These are phyloP conservation scores for Palythoa heliodiscus DNA, from an alignment of 92 coral and sea anemone genomes.

Conservation along the genomic window DNA sequence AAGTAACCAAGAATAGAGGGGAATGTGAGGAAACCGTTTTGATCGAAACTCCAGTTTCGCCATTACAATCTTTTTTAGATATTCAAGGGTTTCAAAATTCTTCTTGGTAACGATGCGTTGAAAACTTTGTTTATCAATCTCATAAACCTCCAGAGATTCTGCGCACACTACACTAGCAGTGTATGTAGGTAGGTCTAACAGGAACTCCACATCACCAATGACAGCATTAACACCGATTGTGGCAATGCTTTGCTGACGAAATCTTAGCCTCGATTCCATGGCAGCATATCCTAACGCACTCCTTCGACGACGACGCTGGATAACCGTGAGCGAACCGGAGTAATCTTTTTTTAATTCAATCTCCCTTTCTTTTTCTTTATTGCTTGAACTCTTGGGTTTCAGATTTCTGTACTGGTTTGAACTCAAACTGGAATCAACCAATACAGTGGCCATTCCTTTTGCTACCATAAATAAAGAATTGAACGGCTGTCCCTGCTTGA, in stretches of 20 bases:
- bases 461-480: slow-evolving; percentile 76
- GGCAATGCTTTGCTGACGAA: slow-evolving; percentile 69
- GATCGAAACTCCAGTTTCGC: slow-evolving; percentile 57
- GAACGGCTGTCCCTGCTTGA: slow-evolving; percentile 77
- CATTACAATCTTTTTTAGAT: slow-evolving; percentile 57
- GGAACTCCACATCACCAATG: slow-evolving; percentile 89
- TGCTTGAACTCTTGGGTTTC: slow-evolving; percentile 38
- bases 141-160: slow-evolving; percentile 77
- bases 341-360: slow-evolving; percentile 47
- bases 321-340: slow-evolving; percentile 71
- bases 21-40: slow-evolving; percentile 56
- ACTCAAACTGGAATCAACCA: slow-evolving; percentile 72
- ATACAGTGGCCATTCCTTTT: slow-evolving; percentile 80
- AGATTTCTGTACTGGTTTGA: slow-evolving; percentile 67
- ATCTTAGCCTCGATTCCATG: slow-evolving; percentile 78
- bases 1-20: slow-evolving; percentile 60
- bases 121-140: slow-evolving; percentile 79
- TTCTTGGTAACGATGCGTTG: slow-evolving; percentile 69
- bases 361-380: background rate
- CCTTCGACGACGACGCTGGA: slow-evolving; percentile 84
- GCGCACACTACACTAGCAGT: slow-evolving; percentile 81
- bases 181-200: slow-evolving; percentile 74
- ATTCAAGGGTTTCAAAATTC: slow-evolving; percentile 65
- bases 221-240: slow-evolving; percentile 88
- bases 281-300: slow-evolving; percentile 77